Conservation (phyloP, 2,113 vertebrate species). For the Cyprinodon variegatus region DNA sequence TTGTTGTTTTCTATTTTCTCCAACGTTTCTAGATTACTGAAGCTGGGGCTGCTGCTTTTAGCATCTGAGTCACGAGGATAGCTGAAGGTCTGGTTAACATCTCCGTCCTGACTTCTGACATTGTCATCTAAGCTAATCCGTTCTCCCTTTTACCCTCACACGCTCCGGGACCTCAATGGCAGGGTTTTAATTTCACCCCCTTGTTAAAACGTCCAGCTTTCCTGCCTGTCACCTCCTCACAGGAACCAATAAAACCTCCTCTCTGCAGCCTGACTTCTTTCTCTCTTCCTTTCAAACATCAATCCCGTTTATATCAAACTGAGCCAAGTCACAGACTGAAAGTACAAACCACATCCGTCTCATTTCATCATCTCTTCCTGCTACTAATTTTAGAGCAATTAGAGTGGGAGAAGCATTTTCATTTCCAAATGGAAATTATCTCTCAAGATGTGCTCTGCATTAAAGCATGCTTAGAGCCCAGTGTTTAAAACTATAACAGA, state of each 20-base stretch:
- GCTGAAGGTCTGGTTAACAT: not conserved
- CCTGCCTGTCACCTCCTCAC: slow-evolving; percentile 17
- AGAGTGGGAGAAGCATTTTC: slow-evolving; percentile 56
- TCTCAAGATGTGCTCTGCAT: slow-evolving; percentile 65
- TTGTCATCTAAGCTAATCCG: slow-evolving; percentile 19
- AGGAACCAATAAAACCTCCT: slow-evolving; percentile 19
- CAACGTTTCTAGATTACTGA: no score
- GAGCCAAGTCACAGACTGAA: slow-evolving; percentile 5
- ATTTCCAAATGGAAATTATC: slow-evolving; percentile 68
- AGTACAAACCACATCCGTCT: slow-evolving; percentile 1
- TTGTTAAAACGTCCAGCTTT: slow-evolving; percentile 10
- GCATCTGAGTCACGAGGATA: not conserved
- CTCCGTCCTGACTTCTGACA: slow-evolving; percentile 12
- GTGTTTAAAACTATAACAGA: not conserved
- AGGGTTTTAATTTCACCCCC: slow-evolving; percentile 39
- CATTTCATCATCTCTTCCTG: slow-evolving; percentile 31
- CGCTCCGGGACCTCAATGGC: slow-evolving; percentile 1
- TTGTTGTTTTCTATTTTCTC: no score
- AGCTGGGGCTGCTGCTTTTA: not conserved
- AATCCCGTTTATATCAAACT: slow-evolving; percentile 25
- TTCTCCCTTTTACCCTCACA: slow-evolving; percentile 5
- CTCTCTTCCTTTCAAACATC: not conserved
- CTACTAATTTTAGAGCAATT: slow-evolving; percentile 56
- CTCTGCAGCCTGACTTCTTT: not conserved
- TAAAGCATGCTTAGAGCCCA: slow-evolving; percentile 29